phyloP scores from a whole-genome alignment of 2,888 invertebrate genomes.

The Parnassius mnemosyne region DNA sequence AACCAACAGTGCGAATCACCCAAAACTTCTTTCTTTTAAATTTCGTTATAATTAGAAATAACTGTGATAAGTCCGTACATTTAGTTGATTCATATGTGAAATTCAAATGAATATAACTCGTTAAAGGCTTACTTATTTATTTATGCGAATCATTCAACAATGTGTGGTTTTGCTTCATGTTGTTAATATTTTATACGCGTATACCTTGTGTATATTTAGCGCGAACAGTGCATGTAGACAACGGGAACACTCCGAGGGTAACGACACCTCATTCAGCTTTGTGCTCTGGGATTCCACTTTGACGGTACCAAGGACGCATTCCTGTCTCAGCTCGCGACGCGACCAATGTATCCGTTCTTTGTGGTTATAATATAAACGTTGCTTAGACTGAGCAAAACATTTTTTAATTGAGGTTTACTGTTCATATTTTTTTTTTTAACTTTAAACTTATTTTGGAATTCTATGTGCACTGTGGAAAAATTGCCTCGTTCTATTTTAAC shows the following conservation, averaged over 20 bases:
- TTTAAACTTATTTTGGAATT: no score
- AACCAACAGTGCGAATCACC: no score
- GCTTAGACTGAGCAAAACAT: neutral
- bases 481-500: no score
- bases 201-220: neutral
- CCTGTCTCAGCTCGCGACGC: constrained; percentile 9
- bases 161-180: neutral
- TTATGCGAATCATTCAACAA: no score
- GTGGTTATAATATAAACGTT: constrained; percentile 7
- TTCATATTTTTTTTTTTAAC: no score
- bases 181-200: neutral
- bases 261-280: constrained; percentile 22
- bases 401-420: neutral
- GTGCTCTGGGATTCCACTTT: constrained; percentile 7
- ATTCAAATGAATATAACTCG: no score
- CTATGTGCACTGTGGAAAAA: no score
- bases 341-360: constrained; percentile 6
- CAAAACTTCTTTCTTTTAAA: no score
- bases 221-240: constrained; percentile 3
- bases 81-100: no score
- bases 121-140: no score
- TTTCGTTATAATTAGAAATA: no score
- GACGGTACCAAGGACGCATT: constrained; percentile 21
- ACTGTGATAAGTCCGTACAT: no score
- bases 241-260: constrained; percentile 12